A percentile compares a stretch with the other conserved stretches of the same genome.
These are phyloP conservation scores for Philereme transversata DNA, from an alignment of 2,888 invertebrate species.

Conservation along the genomic window DNA sequence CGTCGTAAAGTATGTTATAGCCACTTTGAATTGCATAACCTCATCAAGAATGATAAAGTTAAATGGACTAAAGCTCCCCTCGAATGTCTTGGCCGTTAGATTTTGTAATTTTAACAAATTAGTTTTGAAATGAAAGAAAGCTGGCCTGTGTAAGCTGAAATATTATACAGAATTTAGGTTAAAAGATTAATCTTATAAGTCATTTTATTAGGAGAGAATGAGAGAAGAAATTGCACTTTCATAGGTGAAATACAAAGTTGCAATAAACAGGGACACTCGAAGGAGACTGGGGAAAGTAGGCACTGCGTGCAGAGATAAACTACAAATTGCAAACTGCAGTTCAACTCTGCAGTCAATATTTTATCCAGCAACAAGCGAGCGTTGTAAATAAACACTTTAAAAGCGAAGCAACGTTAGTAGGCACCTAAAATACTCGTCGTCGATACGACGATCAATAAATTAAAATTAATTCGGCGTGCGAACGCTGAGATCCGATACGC, in stretches of 20 bases:
- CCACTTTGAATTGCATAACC: slow-evolving; percentile 38
- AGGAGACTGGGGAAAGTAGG: slow-evolving; percentile 20
- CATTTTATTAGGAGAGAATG: not conserved
- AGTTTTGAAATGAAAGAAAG: not conserved
- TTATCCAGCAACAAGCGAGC: slow-evolving; percentile 49
- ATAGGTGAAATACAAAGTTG: slow-evolving; percentile 15
- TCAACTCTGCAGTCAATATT: slow-evolving; percentile 43
- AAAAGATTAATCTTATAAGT: not conserved
- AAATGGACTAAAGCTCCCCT: slow-evolving; percentile 24
- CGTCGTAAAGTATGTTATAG: slow-evolving; percentile 40
- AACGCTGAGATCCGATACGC: slow-evolving; percentile 82
- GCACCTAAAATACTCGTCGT: slow-evolving; percentile 79
- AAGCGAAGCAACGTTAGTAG: slow-evolving; percentile 72
- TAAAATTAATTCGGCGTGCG: slow-evolving; percentile 85
- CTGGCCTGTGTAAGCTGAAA: not conserved
- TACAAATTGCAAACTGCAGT: slow-evolving; percentile 31
- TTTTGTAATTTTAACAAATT: slow-evolving; percentile 13
- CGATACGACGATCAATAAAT: slow-evolving; percentile 83
- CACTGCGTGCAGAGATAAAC: slow-evolving; percentile 28
- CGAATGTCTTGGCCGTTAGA: slow-evolving; percentile 18
- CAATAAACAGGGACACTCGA: slow-evolving; percentile 18
- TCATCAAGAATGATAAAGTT: slow-evolving; percentile 33
- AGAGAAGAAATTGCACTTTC: not conserved
- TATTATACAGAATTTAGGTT: not conserved
- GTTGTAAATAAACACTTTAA: slow-evolving; percentile 67